Evolutionary conservation across 2,113 vertebrate species (phyloP).

Genomic region (Lates calcarifer): DNA sequence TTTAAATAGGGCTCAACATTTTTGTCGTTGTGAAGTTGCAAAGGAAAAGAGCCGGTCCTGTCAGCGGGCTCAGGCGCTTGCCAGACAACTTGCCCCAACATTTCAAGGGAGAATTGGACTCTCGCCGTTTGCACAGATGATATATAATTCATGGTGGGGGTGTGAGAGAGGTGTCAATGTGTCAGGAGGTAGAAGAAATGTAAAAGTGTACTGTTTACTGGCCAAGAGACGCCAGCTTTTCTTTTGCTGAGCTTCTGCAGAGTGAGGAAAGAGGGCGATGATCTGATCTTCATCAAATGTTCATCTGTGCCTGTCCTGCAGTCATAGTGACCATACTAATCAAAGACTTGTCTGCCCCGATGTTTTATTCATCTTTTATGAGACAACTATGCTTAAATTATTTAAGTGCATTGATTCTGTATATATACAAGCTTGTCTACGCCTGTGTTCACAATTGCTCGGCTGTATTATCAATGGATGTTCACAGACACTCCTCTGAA

Average conservation of each 20-base stretch:
- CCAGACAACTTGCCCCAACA: constrained; percentile 84
- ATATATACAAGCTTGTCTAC: constrained; percentile 78
- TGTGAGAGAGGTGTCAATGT: constrained; percentile 87
- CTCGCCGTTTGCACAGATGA: constrained; percentile 82
- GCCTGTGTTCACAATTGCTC: constrained; percentile 60
- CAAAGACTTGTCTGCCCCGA: constrained; percentile 80
- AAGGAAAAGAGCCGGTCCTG: constrained; percentile 73
- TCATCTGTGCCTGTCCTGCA: constrained; percentile 73
- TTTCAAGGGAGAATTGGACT: constrained; percentile 85
- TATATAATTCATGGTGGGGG: constrained; percentile 88
- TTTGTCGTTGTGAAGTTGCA: constrained; percentile 74
- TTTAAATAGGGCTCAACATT: constrained; percentile 75
- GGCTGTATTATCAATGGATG: constrained; percentile 66
- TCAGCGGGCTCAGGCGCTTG: constrained; percentile 74
- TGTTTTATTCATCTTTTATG: constrained; percentile 83
- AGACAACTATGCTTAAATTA: constrained; percentile 81
- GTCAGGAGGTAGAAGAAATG: constrained; percentile 85
- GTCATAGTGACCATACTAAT: constrained; percentile 78
- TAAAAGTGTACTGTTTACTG: constrained; percentile 88
- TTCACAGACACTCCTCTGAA: constrained; percentile 50
- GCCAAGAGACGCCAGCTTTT: constrained; percentile 75
- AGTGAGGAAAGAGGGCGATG: constrained; percentile 61
- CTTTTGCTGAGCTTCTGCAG: constrained; percentile 67
- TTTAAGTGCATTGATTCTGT: constrained; percentile 83
- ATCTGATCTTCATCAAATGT: constrained; percentile 79